These are phyloP conservation scores for Hippocampus kuda DNA, from an alignment of 2,797 vertebrate genomes.

Conservation along the genomic window DNA sequence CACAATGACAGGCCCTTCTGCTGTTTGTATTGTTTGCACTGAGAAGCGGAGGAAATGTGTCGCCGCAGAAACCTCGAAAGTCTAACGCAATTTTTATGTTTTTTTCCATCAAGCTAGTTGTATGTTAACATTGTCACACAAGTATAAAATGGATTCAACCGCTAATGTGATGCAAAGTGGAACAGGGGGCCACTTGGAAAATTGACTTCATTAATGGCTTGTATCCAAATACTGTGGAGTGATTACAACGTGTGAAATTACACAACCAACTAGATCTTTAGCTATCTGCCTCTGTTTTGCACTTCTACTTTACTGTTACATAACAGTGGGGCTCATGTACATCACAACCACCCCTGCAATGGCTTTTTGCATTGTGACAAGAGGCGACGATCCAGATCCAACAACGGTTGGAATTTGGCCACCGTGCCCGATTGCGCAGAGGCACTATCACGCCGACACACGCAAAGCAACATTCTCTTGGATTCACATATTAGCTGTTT, in stretches of 20 bases:
- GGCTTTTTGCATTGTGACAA: no score
- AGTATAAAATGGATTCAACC: neutral
- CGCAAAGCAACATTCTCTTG: no score
- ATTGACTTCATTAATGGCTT: neutral
- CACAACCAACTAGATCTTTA: neutral
- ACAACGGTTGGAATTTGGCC: no score
- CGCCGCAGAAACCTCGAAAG: neutral
- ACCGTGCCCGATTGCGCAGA: no score
- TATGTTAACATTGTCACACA: neutral
- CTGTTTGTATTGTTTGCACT: conserved; percentile 2
- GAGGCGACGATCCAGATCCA: no score
- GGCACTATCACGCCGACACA: no score
- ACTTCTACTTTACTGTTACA: neutral
- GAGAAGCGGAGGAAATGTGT: neutral
- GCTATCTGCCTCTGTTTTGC: neutral
- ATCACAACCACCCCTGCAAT: neutral
- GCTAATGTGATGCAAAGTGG: neutral
- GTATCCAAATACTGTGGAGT: neutral
- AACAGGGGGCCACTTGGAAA: neutral
- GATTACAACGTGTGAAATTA: neutral
- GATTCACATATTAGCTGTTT: no score
- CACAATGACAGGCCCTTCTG: neutral
- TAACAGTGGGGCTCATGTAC: neutral
- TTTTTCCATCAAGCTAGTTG: neutral
- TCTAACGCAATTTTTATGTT: neutral